These are phyloP conservation scores for Brachyrhaphis roseni DNA, from an alignment of 2,797 vertebrate genomes.

Conservation along the genomic window DNA sequence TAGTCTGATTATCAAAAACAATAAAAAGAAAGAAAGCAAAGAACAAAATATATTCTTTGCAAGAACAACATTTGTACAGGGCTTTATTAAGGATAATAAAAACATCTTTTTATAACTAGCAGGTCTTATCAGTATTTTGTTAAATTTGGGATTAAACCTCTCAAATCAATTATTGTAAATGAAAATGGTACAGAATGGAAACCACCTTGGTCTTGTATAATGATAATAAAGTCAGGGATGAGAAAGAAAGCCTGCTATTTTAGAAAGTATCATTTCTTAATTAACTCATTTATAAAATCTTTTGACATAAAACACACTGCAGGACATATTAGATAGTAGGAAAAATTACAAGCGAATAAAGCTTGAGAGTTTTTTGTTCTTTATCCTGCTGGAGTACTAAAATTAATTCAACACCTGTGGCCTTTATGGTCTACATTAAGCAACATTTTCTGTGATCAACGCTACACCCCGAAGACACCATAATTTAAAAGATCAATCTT, in stretches of 20 bases:
- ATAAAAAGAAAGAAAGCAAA: not conserved
- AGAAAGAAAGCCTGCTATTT: constrained; percentile 23
- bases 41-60: not conserved
- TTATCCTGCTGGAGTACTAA: constrained; percentile 5
- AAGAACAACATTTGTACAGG: not conserved
- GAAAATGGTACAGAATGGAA: not conserved
- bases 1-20: not conserved
- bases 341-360: constrained; percentile 13
- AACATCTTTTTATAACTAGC: not conserved
- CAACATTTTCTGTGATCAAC: constrained; percentile 5
- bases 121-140: not conserved
- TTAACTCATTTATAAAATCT: constrained; percentile 6
- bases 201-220: not conserved
- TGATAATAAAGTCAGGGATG: not conserved
- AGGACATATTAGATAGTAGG: constrained; percentile 12
- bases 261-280: constrained; percentile 15
- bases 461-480: not conserved
- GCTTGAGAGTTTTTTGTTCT: constrained; percentile 2
- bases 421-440: not conserved
- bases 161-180: not conserved
- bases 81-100: not conserved
- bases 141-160: not conserved
- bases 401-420: constrained; percentile 3
- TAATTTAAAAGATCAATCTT: constrained; percentile 25
- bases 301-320: constrained; percentile 7